Evolutionary conservation across 2,797 vertebrate species (phyloP), one percentile per base, ranked within the genome.

Genomic region (Enteromius radiatus): DNA sequence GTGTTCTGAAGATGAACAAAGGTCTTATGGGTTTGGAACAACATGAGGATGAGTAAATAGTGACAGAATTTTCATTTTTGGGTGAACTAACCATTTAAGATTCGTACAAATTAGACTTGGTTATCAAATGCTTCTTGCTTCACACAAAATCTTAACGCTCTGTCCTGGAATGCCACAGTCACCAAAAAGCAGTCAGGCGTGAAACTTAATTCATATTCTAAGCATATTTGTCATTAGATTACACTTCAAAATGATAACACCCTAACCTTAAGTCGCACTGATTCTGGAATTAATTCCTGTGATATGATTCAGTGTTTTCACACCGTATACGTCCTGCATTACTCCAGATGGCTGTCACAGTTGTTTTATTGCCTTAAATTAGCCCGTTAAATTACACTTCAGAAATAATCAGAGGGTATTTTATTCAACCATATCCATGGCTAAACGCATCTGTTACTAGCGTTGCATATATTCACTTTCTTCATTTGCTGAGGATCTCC

Each of bases 341-440:
- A 31, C n/a, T 80, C 38, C 52, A 74, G 80, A 81, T 74, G 80
- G 70, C 31, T 54, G 61, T 36, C 80, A 3, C 43, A 28, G 52
- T 61, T 69, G 68, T 61, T 71, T 21, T 19, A 74, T 65, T 74
- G 26, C 17, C 59, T 49, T 41, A 52, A 74, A 65, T 65, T 52
- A 81, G 10, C 59, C 43, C 36, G 31, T 64, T n/a, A 52, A 73
- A 73, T 74, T 49, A 52, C 56, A 54, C 70, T 65, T 41, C 17
- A 81, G 6, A 81, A 85, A 49, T 84, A 54, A 82, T 80, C 70
- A 73, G 52, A 76, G 8, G 19, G 56, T 1, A 2, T 80, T 80
- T 81, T 47, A 47, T 65, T 65, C 43, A 49, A 65, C 41, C 61
- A 47, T 74, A 5, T 63, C 71, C 70, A 36, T 10, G 71, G 23